Percentiles rank a stretch among this genome's conserved stretches.
phyloP scores from a whole-genome alignment of 2,113 vertebrate genomes.

The Crypturellus undulatus region DNA sequence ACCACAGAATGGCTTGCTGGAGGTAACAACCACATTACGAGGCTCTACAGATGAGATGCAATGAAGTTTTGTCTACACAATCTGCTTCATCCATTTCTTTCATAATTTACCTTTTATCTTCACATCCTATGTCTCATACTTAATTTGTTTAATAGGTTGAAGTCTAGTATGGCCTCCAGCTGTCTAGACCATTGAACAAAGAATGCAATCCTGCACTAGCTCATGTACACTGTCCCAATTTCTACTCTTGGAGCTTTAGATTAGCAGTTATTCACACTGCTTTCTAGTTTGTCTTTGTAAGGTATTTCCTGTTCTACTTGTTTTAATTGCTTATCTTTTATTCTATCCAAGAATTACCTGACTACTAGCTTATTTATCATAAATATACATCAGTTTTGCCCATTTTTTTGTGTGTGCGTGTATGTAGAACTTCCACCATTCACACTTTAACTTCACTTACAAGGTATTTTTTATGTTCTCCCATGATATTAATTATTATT shows the following conservation, averaged over 20 bases:
- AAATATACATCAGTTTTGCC: conserved; percentile 1
- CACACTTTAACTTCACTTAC: neutral
- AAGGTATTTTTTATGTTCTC: neutral
- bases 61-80: conserved; percentile 48
- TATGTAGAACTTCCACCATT: neutral
- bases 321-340: conserved; percentile 13
- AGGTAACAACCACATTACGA: conserved; percentile 15
- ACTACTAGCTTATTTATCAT: neutral
- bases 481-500: neutral
- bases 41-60: neutral
- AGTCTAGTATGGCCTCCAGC: conserved; percentile 44
- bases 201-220: conserved; percentile 9
- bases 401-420: too few species aligned
- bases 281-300: conserved; percentile 24
- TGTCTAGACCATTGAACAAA: conserved; percentile 60
- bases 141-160: conserved; percentile 62
- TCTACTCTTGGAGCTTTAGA: neutral
- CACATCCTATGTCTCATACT: conserved; percentile 48
- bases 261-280: conserved; percentile 28
- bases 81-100: conserved; percentile 44
- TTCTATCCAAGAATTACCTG: conserved; percentile 10
- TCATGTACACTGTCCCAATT: neutral
- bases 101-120: conserved; percentile 58
- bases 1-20: conserved; percentile 20
- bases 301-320: conserved; percentile 55